phyloP scores from a whole-genome alignment of 2,888 invertebrate genomes.

The Bombyx huttoni region DNA sequence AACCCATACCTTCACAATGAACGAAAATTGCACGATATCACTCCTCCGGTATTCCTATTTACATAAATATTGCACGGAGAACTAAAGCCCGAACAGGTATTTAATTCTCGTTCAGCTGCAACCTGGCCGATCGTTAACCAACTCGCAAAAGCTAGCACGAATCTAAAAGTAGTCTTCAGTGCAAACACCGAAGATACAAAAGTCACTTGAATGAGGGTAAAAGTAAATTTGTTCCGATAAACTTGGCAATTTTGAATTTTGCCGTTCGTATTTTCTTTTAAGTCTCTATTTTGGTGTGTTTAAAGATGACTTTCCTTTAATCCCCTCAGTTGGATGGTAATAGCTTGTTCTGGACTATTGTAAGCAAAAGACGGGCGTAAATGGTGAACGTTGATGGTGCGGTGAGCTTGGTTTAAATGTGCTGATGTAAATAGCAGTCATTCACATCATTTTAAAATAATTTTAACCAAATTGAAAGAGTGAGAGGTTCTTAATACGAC shows the following conservation, averaged over 20 bases:
- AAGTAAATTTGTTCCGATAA: background rate
- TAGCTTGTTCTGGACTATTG: constrained; percentile 13
- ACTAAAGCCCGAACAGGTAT: constrained; percentile 38
- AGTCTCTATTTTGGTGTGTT: background rate
- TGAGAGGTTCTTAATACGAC: too few relatives aligned
- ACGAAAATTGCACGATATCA: constrained; percentile 12
- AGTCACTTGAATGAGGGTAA: background rate
- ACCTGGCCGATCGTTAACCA: constrained; percentile 13
- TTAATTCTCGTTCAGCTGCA: constrained; percentile 42
- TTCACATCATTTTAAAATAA: background rate
- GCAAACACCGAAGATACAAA: background rate
- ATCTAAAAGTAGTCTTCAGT: background rate
- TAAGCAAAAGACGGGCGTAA: constrained; percentile 23
- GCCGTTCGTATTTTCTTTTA: background rate
- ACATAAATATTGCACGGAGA: constrained; percentile 39
- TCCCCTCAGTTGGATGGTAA: background rate
- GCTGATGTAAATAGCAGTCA: constrained; percentile 5
- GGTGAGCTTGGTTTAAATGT: constrained; percentile 22
- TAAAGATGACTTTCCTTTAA: constrained; percentile 7
- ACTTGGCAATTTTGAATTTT: background rate
- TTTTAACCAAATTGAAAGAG: background rate
- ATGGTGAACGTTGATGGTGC: constrained; percentile 21
- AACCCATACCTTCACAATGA: background rate
- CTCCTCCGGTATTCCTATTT: constrained; percentile 20
- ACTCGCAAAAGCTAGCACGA: background rate